Conservation (phyloP, 2,888 invertebrate species). For the Shargacucullia verbasci region DNA sequence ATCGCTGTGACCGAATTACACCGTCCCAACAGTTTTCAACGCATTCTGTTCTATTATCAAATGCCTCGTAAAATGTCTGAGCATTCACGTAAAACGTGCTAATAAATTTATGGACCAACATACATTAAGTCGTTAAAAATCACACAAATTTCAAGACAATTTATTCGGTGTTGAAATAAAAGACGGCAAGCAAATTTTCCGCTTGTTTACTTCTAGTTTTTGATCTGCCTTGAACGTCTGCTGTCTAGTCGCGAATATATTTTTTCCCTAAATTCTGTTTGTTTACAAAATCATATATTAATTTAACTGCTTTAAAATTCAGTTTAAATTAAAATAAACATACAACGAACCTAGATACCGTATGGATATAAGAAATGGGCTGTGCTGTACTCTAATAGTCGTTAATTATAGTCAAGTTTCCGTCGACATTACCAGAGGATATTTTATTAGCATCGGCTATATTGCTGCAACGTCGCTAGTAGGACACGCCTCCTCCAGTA, state of each 20-base stretch:
- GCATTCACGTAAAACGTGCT: conserved; percentile 78
- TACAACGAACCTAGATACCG: conserved; percentile 8
- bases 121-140: conserved; percentile 76
- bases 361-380: conserved; percentile 20
- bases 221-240: conserved; percentile 39
- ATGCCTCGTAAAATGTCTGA: conserved; percentile 84
- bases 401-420: conserved; percentile 44
- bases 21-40: conserved; percentile 67
- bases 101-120: conserved; percentile 78
- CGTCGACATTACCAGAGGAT: conserved; percentile 29
- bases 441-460: conserved; percentile 40
- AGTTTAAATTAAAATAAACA: conserved; percentile 17
- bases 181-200: conserved; percentile 42
- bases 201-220: conserved; percentile 41
- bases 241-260: conserved; percentile 20
- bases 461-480: conserved; percentile 24
- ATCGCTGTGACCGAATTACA: conserved; percentile 65
- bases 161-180: conserved; percentile 63
- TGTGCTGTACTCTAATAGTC: conserved; percentile 29
- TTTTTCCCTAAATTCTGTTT: conserved; percentile 16
- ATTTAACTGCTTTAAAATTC: conserved; percentile 7
- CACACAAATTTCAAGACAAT: conserved; percentile 73
- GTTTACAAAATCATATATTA: conserved; percentile 32
- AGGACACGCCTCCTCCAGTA: conserved; percentile 36
- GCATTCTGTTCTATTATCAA: conserved; percentile 79